Evolutionary conservation across 2,888 invertebrate species (phyloP), one percentile per base, ranked within the genome.

Genomic region (Xestia ashworthii): DNA sequence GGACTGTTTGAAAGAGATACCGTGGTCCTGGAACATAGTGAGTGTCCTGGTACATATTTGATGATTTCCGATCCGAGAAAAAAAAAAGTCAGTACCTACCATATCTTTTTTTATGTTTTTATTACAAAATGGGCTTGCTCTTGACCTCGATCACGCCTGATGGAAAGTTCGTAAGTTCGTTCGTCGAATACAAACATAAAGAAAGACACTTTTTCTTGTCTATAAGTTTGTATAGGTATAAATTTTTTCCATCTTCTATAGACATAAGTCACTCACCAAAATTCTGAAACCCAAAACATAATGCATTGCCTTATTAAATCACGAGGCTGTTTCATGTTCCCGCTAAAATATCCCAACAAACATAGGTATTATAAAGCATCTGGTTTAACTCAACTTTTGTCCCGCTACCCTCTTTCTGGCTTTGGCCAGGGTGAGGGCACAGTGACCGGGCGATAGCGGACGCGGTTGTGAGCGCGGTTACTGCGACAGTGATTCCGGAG

Each of bases 361-460:
- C 38, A 60, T 66, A 25, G 41, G 11, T 62, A 84, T 50, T 64
- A 74, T 71, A 69, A 69, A 71, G 32, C 71, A 16, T 82, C 86
- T 86, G 86, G 65, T 82, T 87, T 78, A 19, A 38, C 67, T 86
- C 82, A 82, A 82, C 80, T 81, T 75, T 82, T 86, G 77, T 82
- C 82, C 55, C 70, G 66, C 41, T 32, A 62, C 73, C 68, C 50
- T 65, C 41, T 82, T 83, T 78, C 14, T 44, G 38, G 46, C 71
- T 8, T 48, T 19, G 25, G 11, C 3, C 3, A 25, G 53, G 46
- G 64, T n/a, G 38, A 3, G 46, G 1, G 1, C 16, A 48, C 6
- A 41, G 66, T 22, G 5, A 41, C 25, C n/a, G 2, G 0, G n/a
- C 38, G n/a, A 9, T 14, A 55, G 78, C 46, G 53, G 25, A 22